Percentiles rank a stretch among this genome's conserved stretches.
Evolutionary conservation across 1,140 invertebrate species (phyloP).

Genomic region (Cheumatopsyche charites): DNA sequence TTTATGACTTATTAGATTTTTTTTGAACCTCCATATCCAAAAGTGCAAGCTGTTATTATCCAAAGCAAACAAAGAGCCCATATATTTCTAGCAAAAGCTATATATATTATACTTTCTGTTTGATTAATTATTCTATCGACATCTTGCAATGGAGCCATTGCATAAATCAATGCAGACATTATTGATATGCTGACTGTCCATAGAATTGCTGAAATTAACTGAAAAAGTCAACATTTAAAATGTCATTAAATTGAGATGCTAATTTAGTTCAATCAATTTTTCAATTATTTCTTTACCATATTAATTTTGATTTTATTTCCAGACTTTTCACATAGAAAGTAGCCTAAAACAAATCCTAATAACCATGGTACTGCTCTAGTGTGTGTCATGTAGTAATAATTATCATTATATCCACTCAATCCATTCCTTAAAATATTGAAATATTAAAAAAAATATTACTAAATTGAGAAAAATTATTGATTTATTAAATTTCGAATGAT

Average conservation of each 20-base stretch:
- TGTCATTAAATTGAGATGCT: no score
- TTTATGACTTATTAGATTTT: no score
- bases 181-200: slow-evolving; percentile 49
- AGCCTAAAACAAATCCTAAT: slow-evolving; percentile 64
- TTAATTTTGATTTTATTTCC: not conserved
- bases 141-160: slow-evolving; percentile 49
- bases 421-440: no score
- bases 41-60: slow-evolving; percentile 71
- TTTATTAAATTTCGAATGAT: no score
- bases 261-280: no score
- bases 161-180: slow-evolving; percentile 50
- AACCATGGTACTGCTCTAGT: slow-evolving; percentile 63
- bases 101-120: slow-evolving; percentile 65
- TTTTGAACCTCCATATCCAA: slow-evolving; percentile 67
- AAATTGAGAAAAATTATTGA: no score
- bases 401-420: not conserved
- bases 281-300: no score
- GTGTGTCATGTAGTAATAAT: slow-evolving; percentile 52
- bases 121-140: slow-evolving; percentile 47
- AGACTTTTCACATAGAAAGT: slow-evolving; percentile 50
- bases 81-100: slow-evolving; percentile 63
- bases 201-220: slow-evolving; percentile 42
- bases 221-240: no score
- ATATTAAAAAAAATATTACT: no score
- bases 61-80: slow-evolving; percentile 70